Percentiles rank a stretch among this genome's conserved stretches.
Conservation (phyloP, 2,113 vertebrate species). For the Pogonocichla stellata region DNA sequence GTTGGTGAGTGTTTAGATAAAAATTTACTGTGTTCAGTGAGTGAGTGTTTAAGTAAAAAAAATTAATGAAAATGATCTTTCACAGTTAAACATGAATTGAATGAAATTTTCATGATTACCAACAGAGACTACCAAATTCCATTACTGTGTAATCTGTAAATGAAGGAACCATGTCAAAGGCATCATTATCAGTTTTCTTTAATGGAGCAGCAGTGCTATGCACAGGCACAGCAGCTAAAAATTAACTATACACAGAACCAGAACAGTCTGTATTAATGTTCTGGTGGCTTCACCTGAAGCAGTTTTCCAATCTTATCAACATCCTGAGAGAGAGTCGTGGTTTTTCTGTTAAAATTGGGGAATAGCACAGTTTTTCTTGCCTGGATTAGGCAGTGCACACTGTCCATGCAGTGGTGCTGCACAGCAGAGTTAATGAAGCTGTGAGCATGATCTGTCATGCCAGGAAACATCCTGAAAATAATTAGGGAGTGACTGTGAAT, state of each 20-base stretch:
- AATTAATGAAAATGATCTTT: neutral
- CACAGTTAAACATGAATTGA: neutral
- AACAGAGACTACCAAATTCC: neutral
- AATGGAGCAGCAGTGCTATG: neutral
- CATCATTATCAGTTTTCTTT: neutral
- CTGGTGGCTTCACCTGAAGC: neutral
- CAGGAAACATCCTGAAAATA: constrained; percentile 21
- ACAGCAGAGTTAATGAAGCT: constrained; percentile 36
- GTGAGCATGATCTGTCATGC: constrained; percentile 32
- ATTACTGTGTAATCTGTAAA: neutral
- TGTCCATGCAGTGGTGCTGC: neutral
- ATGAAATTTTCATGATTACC: neutral
- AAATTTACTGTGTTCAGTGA: neutral
- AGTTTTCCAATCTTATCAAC: neutral
- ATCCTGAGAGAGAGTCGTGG: neutral
- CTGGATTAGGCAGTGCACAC: neutral
- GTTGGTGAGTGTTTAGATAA: neutral
- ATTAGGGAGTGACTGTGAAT: constrained; percentile 40
- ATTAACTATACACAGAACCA: neutral
- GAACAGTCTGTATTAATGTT: neutral
- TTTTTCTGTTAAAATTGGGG: neutral
- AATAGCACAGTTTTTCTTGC: neutral
- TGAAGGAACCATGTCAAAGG: neutral
- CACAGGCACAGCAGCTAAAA: neutral
- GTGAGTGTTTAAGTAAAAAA: neutral